phyloP scores from a whole-genome alignment of 2,113 vertebrate genomes.

The Gila orcuttii region DNA sequence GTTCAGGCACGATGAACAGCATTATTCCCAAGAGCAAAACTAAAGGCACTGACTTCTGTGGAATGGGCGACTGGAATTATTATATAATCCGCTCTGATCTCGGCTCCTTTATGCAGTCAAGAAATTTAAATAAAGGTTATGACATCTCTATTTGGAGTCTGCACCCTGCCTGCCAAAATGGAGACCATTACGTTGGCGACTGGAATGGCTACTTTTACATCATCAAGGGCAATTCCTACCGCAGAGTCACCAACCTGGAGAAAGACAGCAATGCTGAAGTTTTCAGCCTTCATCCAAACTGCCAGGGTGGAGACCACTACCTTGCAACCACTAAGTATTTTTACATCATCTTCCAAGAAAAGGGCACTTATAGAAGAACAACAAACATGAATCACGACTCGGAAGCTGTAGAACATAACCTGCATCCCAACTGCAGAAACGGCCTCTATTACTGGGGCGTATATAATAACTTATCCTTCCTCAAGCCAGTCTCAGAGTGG shows the following conservation, averaged over 20 bases:
- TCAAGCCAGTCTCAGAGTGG: background rate
- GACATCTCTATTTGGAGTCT: background rate
- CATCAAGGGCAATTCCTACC: background rate
- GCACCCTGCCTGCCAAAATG: constrained; percentile 18
- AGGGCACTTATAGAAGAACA: background rate
- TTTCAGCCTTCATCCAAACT: background rate
- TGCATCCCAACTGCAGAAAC: background rate
- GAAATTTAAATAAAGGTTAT: background rate
- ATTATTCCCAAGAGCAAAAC: background rate
- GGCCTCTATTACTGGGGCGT: constrained; percentile 11
- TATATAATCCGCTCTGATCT: constrained; percentile 5
- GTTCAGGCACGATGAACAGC: background rate
- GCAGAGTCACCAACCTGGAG: background rate
- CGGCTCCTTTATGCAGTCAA: background rate
- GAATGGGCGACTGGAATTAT: background rate
- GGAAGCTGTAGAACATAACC: background rate
- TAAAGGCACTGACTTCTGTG: background rate
- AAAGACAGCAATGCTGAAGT: background rate
- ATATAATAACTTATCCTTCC: background rate
- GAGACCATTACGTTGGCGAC: background rate
- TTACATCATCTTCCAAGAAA: constrained; percentile 15
- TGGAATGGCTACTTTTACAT: background rate
- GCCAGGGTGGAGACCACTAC: constrained; percentile 6
- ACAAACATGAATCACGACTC: background rate
- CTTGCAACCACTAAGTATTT: background rate